Evolutionary conservation across 2,113 vertebrate genomes (phyloP).

Genomic region (Mustela nigripes): DNA sequence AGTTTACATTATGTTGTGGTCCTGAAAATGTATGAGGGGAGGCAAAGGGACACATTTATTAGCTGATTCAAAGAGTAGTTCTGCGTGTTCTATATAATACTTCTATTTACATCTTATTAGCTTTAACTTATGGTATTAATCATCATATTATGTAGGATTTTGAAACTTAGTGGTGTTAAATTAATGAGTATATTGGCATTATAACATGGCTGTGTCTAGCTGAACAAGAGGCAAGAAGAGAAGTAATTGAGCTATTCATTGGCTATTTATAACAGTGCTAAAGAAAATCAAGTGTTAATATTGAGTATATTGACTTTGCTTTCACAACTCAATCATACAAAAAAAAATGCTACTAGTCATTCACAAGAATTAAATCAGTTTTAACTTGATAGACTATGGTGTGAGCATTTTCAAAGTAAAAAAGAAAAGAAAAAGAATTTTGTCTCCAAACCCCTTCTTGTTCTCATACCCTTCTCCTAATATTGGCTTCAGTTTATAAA

Average conservation of each 20-base stretch:
- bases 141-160: not conserved
- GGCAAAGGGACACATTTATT: not conserved
- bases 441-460: not conserved
- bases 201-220: not conserved
- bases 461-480: not conserved
- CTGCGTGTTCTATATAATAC: not conserved
- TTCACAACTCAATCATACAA: not conserved
- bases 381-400: not conserved
- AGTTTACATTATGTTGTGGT: not conserved
- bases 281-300: slow-evolving; percentile 27
- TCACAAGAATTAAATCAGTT: slow-evolving; percentile 32
- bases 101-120: not conserved
- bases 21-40: not conserved
- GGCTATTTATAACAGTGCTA: not conserved
- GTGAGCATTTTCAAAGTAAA: not conserved
- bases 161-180: not conserved
- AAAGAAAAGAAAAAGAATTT: not conserved
- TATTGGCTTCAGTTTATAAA: not conserved
- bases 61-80: not conserved
- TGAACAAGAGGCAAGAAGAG: not conserved
- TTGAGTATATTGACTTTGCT: slow-evolving; percentile 30
- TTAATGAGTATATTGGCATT: not conserved
- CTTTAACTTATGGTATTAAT: not conserved
- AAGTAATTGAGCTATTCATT: slow-evolving; percentile 20
- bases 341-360: not conserved